Percentiles rank a stretch among this genome's conserved stretches.
Conservation (phyloP, 1,140 invertebrate species). For the Hetaerina americana region DNA sequence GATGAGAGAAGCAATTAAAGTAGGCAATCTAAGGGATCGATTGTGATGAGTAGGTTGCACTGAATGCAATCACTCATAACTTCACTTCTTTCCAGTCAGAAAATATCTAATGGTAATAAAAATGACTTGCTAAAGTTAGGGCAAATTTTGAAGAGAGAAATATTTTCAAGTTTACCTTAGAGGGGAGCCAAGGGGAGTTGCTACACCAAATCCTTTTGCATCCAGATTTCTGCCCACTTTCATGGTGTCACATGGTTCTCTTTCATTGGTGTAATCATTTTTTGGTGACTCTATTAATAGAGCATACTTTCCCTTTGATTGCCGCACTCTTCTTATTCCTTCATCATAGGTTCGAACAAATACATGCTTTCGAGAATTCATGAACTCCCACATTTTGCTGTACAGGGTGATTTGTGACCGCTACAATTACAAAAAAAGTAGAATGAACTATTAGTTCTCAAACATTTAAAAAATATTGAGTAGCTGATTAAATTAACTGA, state of each 20-base stretch:
- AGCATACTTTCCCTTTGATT: constrained; percentile 85
- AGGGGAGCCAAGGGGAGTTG: constrained; percentile 78
- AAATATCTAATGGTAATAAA: too few relatives aligned
- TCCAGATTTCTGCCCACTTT: constrained; percentile 86
- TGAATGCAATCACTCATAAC: too few relatives aligned
- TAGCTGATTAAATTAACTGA: too few relatives aligned
- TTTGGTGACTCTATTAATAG: constrained; percentile 86
- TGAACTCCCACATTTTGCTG: constrained; percentile 91
- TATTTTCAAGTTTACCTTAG: constrained; percentile 53
- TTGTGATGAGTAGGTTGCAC: too few relatives aligned
- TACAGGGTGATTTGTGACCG: constrained; percentile 80
- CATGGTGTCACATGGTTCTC: constrained; percentile 90
- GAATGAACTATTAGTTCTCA: too few relatives aligned
- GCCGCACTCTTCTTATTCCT: constrained; percentile 66
- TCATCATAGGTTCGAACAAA: constrained; percentile 73
- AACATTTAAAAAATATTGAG: too few relatives aligned
- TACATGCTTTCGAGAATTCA: constrained; percentile 71
- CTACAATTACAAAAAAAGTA: constrained; percentile 33
- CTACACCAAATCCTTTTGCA: constrained; percentile 87
- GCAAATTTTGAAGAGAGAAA: not conserved
- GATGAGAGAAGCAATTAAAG: too few relatives aligned
- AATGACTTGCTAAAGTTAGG: too few relatives aligned
- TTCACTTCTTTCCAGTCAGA: too few relatives aligned
- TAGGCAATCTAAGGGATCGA: too few relatives aligned
- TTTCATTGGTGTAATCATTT: constrained; percentile 88